Percentiles rank a stretch among this genome's conserved stretches.
phyloP scores from a whole-genome alignment of 2,888 invertebrate species.

The Phanerotoma sp. region DNA sequence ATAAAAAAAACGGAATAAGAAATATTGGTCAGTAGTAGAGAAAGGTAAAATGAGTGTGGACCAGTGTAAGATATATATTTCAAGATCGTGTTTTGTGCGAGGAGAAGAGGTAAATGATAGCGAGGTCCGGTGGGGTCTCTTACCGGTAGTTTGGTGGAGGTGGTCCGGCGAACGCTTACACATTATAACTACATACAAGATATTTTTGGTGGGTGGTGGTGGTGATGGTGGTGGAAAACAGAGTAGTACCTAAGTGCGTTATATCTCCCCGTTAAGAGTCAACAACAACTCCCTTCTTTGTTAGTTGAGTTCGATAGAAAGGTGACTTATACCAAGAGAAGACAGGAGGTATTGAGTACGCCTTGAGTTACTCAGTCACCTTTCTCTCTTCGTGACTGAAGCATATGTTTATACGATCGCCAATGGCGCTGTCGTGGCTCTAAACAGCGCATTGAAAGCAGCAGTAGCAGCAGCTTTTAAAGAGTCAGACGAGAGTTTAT shows the following conservation, averaged over 20 bases:
- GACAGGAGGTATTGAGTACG: constrained; percentile 52
- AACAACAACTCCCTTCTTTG: constrained; percentile 46
- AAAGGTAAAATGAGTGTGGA: too few species aligned
- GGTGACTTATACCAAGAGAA: constrained; percentile 50
- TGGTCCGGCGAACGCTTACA: constrained; percentile 18
- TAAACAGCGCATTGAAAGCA: constrained; percentile 23
- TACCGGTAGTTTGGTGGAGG: constrained; percentile 18
- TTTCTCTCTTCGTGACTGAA: constrained; percentile 57
- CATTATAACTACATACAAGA: too few species aligned
- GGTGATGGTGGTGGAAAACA: constrained; percentile 6
- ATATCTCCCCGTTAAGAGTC: constrained; percentile 28
- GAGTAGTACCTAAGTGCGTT: constrained; percentile 14
- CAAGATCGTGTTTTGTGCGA: too few species aligned
- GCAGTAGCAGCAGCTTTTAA: constrained; percentile 2
- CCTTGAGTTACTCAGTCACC: constrained; percentile 51
- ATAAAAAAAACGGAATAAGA: too few species aligned
- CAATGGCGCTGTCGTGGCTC: constrained; percentile 35
- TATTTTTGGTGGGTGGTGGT: too few species aligned
- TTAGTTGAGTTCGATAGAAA: constrained; percentile 47
- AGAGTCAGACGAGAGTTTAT: not conserved
- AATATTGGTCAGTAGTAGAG: too few species aligned
- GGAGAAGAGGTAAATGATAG: too few species aligned
- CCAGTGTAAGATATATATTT: too few species aligned
- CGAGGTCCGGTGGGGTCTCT: constrained; percentile 16
- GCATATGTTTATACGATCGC: constrained; percentile 52